Evolutionary conservation across 2,888 invertebrate species (phyloP).

Genomic region (Petrolisthes cinctipes): DNA sequence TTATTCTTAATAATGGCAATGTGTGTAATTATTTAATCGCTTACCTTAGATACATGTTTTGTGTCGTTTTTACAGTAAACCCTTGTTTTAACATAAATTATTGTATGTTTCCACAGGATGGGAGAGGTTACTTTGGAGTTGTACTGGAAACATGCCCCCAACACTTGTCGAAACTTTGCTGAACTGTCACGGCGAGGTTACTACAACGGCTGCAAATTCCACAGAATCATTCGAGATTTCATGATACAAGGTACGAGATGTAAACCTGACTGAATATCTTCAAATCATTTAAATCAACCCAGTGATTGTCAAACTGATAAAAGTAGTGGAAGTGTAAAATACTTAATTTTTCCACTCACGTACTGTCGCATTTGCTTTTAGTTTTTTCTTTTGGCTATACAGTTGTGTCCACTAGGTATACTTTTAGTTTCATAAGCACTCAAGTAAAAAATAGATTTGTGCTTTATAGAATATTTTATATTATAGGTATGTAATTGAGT

Average conservation of each 20-base stretch:
- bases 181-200: slow-evolving; percentile 93
- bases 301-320: too few relatives aligned
- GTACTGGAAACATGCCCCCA: slow-evolving; percentile 99
- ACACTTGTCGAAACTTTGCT: slow-evolving; percentile 96
- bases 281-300: too few relatives aligned
- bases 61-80: background rate
- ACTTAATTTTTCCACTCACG: too few relatives aligned
- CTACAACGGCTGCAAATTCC: slow-evolving; percentile 96
- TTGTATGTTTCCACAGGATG: slow-evolving; percentile 78
- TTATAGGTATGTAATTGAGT: too few relatives aligned
- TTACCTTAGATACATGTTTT: background rate
- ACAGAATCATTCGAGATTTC: slow-evolving; percentile 92
- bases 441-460: too few relatives aligned
- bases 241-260: slow-evolving; percentile 82
- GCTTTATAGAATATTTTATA: too few relatives aligned
- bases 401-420: too few relatives aligned
- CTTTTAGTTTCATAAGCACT: too few relatives aligned
- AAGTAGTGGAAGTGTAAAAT: background rate
- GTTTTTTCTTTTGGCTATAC: background rate
- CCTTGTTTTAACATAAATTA: background rate
- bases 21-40: background rate
- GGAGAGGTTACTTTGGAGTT: slow-evolving; percentile 91
- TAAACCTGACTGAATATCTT: background rate
- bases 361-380: background rate
- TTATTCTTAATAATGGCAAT: background rate